These are phyloP conservation scores for Lepus europaeus DNA, from an alignment of 2,113 vertebrate species.

Conservation along the genomic window DNA sequence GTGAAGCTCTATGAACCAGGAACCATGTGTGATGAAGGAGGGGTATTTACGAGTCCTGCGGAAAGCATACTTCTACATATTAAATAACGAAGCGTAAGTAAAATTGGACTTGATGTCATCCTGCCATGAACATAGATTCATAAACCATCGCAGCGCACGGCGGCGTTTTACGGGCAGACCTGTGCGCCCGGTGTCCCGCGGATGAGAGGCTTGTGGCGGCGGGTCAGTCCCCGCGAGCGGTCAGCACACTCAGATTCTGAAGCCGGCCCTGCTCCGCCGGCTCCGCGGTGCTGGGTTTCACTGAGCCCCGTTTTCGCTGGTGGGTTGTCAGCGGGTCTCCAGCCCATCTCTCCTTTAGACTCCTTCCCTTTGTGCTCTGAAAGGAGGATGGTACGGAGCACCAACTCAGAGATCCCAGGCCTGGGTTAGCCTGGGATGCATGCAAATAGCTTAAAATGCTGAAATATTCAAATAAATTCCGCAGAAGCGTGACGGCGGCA, in stretches of 20 bases:
- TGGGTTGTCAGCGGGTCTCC: not conserved
- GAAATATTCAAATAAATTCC: constrained; percentile 79
- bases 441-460: constrained; percentile 71
- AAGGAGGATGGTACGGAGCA: constrained; percentile 44
- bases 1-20: not conserved
- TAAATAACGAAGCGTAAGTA: not conserved
- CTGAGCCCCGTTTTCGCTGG: not conserved
- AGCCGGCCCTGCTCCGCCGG: not conserved
- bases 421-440: constrained; percentile 49
- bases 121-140: not conserved
- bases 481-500: not conserved
- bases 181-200: no score
- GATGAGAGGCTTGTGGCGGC: no score
- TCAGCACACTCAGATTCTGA: not conserved
- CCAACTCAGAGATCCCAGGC: constrained; percentile 63
- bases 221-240: not conserved
- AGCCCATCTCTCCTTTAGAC: no score
- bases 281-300: constrained; percentile 47
- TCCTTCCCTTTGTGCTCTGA: constrained; percentile 59
- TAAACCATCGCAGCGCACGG: fast-evolving
- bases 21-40: not conserved
- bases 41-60: not conserved
- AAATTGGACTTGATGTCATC: not conserved
- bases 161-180: not conserved
- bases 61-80: not conserved